These are phyloP conservation scores for Reinhardtius hippoglossoides DNA, from an alignment of 2,113 vertebrate genomes.

Conservation along the genomic window DNA sequence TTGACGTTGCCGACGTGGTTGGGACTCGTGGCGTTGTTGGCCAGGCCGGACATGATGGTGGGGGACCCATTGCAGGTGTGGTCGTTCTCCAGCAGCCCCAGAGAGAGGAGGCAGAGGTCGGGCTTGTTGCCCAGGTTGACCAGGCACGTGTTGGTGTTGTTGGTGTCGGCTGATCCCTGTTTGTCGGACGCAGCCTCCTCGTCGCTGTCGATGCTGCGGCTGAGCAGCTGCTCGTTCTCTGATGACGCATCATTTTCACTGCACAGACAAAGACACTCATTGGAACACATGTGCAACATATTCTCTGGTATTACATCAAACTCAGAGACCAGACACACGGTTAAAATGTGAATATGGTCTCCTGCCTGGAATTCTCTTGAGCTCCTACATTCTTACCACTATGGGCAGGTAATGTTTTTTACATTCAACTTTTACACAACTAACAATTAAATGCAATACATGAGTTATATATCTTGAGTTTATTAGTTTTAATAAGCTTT, in stretches of 20 bases:
- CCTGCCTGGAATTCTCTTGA: not conserved
- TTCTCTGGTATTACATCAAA: not conserved
- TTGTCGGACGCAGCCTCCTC: constrained; percentile 94
- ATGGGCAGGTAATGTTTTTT: not conserved
- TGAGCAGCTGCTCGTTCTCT: constrained; percentile 95
- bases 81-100: constrained; percentile 91
- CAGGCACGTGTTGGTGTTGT: constrained; percentile 62
- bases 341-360: not conserved
- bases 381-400: not conserved
- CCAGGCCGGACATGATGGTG: constrained; percentile 53
- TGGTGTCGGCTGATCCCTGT: constrained; percentile 82
- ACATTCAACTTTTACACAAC: too few species aligned
- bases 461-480: not conserved
- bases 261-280: constrained; percentile 30
- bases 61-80: constrained; percentile 77
- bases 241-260: constrained; percentile 98
- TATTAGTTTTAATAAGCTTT: too few species aligned
- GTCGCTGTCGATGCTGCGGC: constrained; percentile 96
- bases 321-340: not conserved
- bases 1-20: constrained; percentile 64
- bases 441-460: not conserved
- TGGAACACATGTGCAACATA: constrained; percentile 1
- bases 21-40: constrained; percentile 65
- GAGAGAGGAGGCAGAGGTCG: constrained; percentile 92
- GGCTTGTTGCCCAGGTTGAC: constrained; percentile 75